These are phyloP conservation scores for Oceanodroma tethys DNA, from an alignment of 2,113 vertebrate genomes.

Conservation along the genomic window DNA sequence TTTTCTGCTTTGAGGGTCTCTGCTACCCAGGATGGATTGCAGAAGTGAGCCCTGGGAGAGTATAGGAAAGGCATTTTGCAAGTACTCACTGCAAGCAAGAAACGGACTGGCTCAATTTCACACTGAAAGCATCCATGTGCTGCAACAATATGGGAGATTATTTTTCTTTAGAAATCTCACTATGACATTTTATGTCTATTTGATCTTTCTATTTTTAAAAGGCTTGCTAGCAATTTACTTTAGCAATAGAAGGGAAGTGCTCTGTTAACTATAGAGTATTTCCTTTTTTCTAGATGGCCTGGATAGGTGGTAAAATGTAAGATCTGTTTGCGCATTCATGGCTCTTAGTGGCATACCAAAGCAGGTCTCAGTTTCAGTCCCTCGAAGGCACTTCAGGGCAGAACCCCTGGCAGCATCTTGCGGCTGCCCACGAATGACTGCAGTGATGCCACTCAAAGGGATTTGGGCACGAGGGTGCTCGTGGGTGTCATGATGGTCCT, in stretches of 20 bases:
- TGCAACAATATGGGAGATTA: neutral
- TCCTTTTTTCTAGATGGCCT: neutral
- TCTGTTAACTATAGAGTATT: neutral
- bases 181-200: constrained; percentile 24
- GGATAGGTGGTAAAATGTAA: neutral
- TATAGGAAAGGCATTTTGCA: neutral
- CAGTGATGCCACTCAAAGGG: neutral
- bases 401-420: neutral
- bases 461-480: neutral
- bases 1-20: neutral
- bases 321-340: neutral
- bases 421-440: neutral
- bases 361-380: neutral
- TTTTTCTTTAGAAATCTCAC: constrained; percentile 22
- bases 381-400: neutral
- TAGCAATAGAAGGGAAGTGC: neutral
- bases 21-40: neutral
- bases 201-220: constrained; percentile 40
- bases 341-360: neutral
- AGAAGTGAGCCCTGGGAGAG: neutral
- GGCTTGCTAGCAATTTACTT: neutral
- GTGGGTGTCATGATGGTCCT: neutral
- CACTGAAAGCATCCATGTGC: neutral
- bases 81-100: neutral
- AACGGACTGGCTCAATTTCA: neutral